Evolutionary conservation across 2,113 vertebrate species (phyloP), one percentile per base, ranked within the genome.

Genomic region (Baryphthengus martii): DNA sequence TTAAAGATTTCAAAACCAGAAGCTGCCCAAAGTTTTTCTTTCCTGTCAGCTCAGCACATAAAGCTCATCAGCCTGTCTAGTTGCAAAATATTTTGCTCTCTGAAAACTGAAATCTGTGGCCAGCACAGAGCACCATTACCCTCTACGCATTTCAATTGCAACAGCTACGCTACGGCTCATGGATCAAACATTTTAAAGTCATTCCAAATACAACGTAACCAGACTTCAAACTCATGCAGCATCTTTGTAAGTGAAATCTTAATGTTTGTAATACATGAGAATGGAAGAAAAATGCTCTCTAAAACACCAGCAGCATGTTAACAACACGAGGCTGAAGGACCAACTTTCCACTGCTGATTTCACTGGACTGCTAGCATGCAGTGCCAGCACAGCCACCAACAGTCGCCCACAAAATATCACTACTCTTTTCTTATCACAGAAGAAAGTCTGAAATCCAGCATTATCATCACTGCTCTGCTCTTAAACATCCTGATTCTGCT

Each of bases 301-400:
- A 61, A 73, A 50, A 21, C 8, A 56, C 6, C 35, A 63, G 52
- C 37, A 78, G 20, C 3, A 17, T 2, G 4, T 8, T 28, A 59
- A 44, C 3, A 24, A 17, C 0, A 0, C 20, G 23, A 39, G 59
- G 55, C 68, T 11, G 11, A 79, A 77, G 28, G 53, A 76, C 35
- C 52, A 88, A 49, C 61, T 56, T 55, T 56, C 23, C 39, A 55
- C 16, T 17, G 7, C 7, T 19, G 47, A 24, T 50, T 45, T 65
- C 28, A 53, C 2, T 29, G 35, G 18, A 14, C 37, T 29, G 16
- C 1, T 53, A 2, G 0, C 4, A 7, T 8, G 35, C 85, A 29
- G 26, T 2, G 17, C 13, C 45, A 77, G 62, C 19, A 63, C 16
- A 68, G 18, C 33, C 39, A 47, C 13, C 77, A 74, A 23, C 17